Evolutionary conservation across 2,113 vertebrate genomes (phyloP).

Genomic region (Alethe diademata): DNA sequence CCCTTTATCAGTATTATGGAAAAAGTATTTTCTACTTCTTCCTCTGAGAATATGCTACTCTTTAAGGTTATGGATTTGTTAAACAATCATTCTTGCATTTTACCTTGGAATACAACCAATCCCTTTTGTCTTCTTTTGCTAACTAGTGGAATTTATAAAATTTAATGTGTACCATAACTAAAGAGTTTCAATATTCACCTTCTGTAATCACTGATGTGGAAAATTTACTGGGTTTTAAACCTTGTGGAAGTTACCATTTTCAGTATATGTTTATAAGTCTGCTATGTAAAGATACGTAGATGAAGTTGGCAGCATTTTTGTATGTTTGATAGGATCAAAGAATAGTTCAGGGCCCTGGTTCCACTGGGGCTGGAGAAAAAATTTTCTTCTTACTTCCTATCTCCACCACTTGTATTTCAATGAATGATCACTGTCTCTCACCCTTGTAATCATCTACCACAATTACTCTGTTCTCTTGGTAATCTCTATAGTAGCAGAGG

Average conservation of each 20-base stretch:
- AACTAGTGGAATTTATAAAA: neutral
- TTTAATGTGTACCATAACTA: neutral
- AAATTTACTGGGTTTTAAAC: neutral
- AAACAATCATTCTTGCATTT: neutral
- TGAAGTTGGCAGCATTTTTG: neutral
- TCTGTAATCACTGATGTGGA: neutral
- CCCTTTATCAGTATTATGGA: neutral
- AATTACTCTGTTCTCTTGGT: neutral
- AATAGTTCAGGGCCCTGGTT: neutral
- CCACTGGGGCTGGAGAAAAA: neutral
- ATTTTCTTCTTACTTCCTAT: neutral
- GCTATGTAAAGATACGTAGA: neutral
- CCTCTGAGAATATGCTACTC: neutral
- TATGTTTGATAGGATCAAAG: neutral
- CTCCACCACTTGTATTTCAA: neutral
- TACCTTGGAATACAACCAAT: neutral
- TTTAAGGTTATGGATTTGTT: neutral
- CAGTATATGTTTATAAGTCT: neutral
- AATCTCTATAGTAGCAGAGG: neutral
- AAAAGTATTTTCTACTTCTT: neutral
- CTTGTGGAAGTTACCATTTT: neutral
- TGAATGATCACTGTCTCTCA: neutral
- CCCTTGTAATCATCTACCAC: neutral
- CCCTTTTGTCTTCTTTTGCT: neutral
- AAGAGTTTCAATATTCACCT: neutral